Percentiles rank a stretch among this genome's conserved stretches.
Evolutionary conservation across 2,113 vertebrate genomes (phyloP).

Genomic region (Tonatia bakeri): DNA sequence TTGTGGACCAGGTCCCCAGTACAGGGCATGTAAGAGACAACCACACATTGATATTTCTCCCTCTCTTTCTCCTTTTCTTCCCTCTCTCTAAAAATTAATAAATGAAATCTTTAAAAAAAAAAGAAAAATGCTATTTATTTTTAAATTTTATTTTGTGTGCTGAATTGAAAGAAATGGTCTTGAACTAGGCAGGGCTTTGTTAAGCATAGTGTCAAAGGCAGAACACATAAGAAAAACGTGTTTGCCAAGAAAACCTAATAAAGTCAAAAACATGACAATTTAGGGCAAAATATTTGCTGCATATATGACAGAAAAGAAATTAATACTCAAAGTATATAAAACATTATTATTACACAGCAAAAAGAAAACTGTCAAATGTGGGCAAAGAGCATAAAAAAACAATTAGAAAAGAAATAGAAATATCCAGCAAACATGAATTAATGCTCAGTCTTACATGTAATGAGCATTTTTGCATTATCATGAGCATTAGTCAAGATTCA

Average conservation of each 20-base stretch:
- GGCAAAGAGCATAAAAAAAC: slow-evolving; percentile 2
- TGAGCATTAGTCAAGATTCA: not conserved
- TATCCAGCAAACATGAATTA: slow-evolving; percentile 1
- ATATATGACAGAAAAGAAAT: not conserved
- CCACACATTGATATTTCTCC: no score
- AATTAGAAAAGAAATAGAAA: not conserved
- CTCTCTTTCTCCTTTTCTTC: no score
- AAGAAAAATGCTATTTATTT: not conserved
- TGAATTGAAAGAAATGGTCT: slow-evolving; percentile 5
- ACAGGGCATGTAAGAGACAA: no score
- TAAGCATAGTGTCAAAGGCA: slow-evolving; percentile 7
- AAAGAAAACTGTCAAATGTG: slow-evolving; percentile 39
- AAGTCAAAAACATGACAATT: slow-evolving; percentile 38
- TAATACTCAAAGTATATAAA: slow-evolving; percentile 33
- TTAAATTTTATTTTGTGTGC: slow-evolving; percentile 20
- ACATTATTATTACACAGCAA: slow-evolving; percentile 48
- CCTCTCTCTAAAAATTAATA: no score
- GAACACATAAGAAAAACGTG: not conserved
- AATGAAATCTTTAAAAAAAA: not conserved
- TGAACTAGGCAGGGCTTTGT: not conserved
- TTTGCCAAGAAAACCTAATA: not conserved
- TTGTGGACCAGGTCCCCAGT: no score
- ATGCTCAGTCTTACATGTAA: not conserved
- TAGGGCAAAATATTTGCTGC: slow-evolving; percentile 25
- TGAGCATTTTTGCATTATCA: not conserved